Base-by-base conservation (phyloP, 2,113 vertebrate genomes). In the Scopus umbretta region DNA sequence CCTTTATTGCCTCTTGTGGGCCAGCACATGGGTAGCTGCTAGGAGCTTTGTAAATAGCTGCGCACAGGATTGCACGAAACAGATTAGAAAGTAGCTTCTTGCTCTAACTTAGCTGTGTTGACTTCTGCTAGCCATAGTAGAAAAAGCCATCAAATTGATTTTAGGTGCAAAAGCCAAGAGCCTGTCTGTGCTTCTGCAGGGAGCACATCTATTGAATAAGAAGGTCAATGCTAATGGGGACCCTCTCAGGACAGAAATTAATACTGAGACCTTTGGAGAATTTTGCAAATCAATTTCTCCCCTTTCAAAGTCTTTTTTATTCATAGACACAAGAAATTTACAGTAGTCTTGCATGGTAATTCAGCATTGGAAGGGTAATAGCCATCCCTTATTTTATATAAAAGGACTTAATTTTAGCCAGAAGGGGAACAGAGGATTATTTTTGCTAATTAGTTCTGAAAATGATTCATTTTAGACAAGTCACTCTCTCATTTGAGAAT, bases 401-500 rank as follows among this genome's bases (percentile, higher is more conserved):
- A 88, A 86, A 88, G 30, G 30, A 52, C 10, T 65, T 90, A 14
- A 94, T 94, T 82, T 92, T 90, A 90, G 40, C 36, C 79, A 83
- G 71, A 80, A 89, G 36, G 21, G 25, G 10, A 80, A 70, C 22
- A 21, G 13, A 81, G 8, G 16, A 68, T 82, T 85, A 62, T 83
- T 92, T 95, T 95, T 78, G 32, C 32, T 92, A 88, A 86, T 83
- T 80, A 86, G n/a, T 88, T 80, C 45, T 80, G 71, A 73, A 92
- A 94, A 73, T 73, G 0, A 53, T 80, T 92, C 20, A 47, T 34
- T 92, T 83, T 7, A 58, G 71, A 59, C 29, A 70, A 66, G 26
- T 62, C 29, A 38, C 8, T 63, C 20, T 45, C 16, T 81, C 65
- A 90, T 73, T 55, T 26, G 71, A 47, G 50, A 87, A n/a, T 84